A percentile compares a stretch with the other conserved stretches of the same genome.
These are phyloP conservation scores for Henricia sp. DNA, from an alignment of 53 echinoderm and acorn worm genomes.

Conservation along the genomic window DNA sequence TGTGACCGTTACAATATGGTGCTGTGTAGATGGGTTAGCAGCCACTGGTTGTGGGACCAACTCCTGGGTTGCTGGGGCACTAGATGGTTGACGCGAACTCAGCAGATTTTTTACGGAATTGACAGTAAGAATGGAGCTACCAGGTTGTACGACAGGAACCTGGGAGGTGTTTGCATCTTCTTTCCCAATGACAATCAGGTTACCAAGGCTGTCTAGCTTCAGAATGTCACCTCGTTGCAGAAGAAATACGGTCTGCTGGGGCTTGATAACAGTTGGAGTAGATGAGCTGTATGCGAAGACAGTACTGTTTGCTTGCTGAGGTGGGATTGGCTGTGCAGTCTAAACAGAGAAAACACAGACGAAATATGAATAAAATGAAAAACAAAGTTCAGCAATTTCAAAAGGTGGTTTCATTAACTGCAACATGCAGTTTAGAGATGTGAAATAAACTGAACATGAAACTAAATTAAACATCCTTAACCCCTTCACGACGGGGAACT, in stretches of 20 bases:
- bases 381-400: too few relatives aligned
- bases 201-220: conserved; percentile 83
- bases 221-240: conserved; percentile 91
- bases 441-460: too few relatives aligned
- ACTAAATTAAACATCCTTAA: too few relatives aligned
- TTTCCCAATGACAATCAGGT: conserved; percentile 83
- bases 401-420: too few relatives aligned
- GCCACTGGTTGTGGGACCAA: background rate
- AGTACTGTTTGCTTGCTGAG: conserved; percentile 27
- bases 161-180: conserved; percentile 37
- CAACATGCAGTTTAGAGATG: too few relatives aligned
- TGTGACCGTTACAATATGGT: too few relatives aligned
- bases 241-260: conserved; percentile 83
- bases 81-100: background rate
- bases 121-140: conserved; percentile 50
- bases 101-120: conserved; percentile 47
- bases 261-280: conserved; percentile 39
- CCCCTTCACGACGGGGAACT: too few relatives aligned
- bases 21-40: too few relatives aligned
- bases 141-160: conserved; percentile 41
- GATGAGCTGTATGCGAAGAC: conserved; percentile 50
- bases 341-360: background rate
- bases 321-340: conserved; percentile 53
- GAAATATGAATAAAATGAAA: too few relatives aligned
- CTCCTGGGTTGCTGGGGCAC: conserved; percentile 1